These are phyloP conservation scores for Microctenopoma stevenorrisi DNA, from an alignment of 2,797 vertebrate genomes.

Conservation along the genomic window DNA sequence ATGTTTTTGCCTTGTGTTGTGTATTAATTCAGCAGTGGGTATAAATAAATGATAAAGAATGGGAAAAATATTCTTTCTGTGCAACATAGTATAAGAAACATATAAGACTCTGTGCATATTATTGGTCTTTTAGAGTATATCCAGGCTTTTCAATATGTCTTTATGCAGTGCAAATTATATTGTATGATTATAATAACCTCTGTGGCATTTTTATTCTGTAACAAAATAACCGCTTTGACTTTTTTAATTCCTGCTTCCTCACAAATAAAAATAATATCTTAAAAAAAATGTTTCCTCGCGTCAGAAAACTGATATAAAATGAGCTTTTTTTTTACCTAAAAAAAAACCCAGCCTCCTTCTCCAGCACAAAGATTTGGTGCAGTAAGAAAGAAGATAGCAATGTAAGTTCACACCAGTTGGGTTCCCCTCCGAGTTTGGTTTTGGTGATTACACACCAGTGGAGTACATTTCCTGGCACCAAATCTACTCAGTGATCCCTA, in stretches of 20 bases:
- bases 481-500: slow-evolving; percentile 31
- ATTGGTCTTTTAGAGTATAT: slow-evolving; percentile 38
- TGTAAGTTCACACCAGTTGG: slow-evolving; percentile 49
- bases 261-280: slow-evolving; percentile 4
- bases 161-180: slow-evolving; percentile 45
- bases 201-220: slow-evolving; percentile 34
- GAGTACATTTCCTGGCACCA: slow-evolving; percentile 51
- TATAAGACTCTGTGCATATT: slow-evolving; percentile 15
- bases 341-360: neutral
- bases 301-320: slow-evolving; percentile 32
- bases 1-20: slow-evolving; percentile 16
- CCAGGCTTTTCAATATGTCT: slow-evolving; percentile 55
- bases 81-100: slow-evolving; percentile 17
- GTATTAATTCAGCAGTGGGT: slow-evolving; percentile 23
- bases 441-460: slow-evolving; percentile 17
- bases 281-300: neutral
- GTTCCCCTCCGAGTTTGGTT: slow-evolving; percentile 32
- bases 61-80: slow-evolving; percentile 18
- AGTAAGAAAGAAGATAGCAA: slow-evolving; percentile 24
- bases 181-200: slow-evolving; percentile 55
- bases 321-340: slow-evolving; percentile 7
- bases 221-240: neutral
- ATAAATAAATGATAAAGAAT: slow-evolving; percentile 7
- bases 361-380: slow-evolving; percentile 10
- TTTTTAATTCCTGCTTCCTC: neutral